Evolutionary conservation across 1,140 invertebrate genomes (phyloP), one percentile per base, ranked within the genome.

Genomic region (Steinernema feltiae): DNA sequence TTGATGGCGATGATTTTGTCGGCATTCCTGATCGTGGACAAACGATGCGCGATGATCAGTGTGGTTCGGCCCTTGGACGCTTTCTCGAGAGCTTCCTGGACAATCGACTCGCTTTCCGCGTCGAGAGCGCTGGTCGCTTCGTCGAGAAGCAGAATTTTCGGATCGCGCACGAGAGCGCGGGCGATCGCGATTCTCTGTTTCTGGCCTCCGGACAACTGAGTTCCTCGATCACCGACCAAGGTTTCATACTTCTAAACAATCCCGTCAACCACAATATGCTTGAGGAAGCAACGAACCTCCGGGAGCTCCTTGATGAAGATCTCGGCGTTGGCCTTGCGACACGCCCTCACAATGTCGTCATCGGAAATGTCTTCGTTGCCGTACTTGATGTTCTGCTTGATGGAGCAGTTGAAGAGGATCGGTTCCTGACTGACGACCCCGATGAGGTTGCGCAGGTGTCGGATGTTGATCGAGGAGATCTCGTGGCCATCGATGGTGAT

Each of bases 391-490:
- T 79, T 79, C 41, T 79, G 70, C 35, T 79, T 89, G 75, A 95
- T 93, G 0, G 91, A 91, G 27, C 91, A 91, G 48, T 91, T 91
- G 78, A 93, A 93, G 0, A 93, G 87, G 3, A 92, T 90, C 0
- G 92, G 92, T 82, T 94, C 92, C 87, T 92, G 88, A 3, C 81
- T 90, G 15, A 95, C 94, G 73, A 91, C 90, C 31, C 92, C 92
- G 73, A 95, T 91, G 71, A 91, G 89, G 18, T 88, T 87, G 7
- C 92, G 88, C 7, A 93, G 84, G 70, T 86, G 81, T 31, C 74
- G 74, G 70, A 86, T 82, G 53, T 86, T 86, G 31, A 84, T 71
- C 1, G 78, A 53, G 15, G 80, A 74, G 30, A 86, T 78, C n/a
- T 84, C 76, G 18, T 77, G 53, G 17, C 75, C 79, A 53, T 84